Evolutionary conservation across 1,140 invertebrate genomes (phyloP), one percentile per base, ranked within the genome.

Genomic region (Littorina saxatilis): DNA sequence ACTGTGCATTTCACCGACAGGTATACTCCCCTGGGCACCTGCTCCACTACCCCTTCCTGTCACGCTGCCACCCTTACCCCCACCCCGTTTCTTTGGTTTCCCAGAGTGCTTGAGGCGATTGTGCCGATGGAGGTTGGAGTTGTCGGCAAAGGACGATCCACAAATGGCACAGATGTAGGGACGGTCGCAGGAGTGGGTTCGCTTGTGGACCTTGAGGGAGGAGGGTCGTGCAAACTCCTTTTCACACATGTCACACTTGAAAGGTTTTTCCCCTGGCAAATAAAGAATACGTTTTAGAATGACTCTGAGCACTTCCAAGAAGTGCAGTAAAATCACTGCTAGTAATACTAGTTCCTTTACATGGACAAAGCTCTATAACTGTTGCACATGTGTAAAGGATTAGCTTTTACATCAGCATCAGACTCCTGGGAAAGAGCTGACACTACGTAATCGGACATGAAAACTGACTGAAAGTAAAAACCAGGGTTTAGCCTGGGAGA

Each of bases 81-180:
- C 27, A 15, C 17, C 9, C 13, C 32, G 75, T 13, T 61, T 58
- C 52, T 77, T 77, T 50, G 50, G 40, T 17, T 68, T 39, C 15
- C 63, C 77, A 3, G 20, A 17, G 63, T 79, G 58, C 29, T 79
- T 61, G 29, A 47, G 40, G 15, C 63, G 55, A 20, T 66, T 27
- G 47, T 79, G 77, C 23, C 77, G 77, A 27, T 68, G 58, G 40
- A 79, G 40, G 63, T 68, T 79, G 63, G 58, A 66, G 27, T 43
- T 61, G 77, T 79, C 63, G 15, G 61, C 40, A 61, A 79, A 79
- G 58, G 52, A 58, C 37, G 58, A 40, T 0, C 43, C 43, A 17
- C 77, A 79, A 23, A 79, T 23, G 58, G 55, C 37, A 32, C 77
- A 79, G n/a, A 63, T 20, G 63, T 79, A 79, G 37, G 77, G 77